Evolutionary conservation across 2,888 invertebrate genomes (phyloP), one percentile per base, ranked within the genome.

Genomic region (Rapana venosa): DNA sequence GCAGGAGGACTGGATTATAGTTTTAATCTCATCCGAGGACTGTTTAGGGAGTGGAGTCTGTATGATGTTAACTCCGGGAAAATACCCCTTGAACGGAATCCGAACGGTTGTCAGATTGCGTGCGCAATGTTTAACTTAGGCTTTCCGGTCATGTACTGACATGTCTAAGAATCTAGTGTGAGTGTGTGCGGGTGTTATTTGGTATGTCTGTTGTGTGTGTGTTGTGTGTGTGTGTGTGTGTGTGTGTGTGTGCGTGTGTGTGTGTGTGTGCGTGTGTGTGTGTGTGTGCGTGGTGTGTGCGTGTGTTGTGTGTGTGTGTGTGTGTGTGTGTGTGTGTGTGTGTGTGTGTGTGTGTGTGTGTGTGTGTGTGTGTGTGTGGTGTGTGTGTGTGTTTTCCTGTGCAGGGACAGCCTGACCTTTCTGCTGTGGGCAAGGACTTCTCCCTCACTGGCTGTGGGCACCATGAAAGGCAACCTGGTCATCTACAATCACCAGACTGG

Each of bases 401-500:
- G 91, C 95, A 97, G 98, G 93, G 99, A 99, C 96, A 97, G 97
- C 0, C 97, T 99, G 36, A 98, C 98, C 0, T 99, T 98, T 95
- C 97, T 99, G 89, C 97, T 98, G 30, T 99, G 99, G 99, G 98
- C 99, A 0, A 98, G 98, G 95, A 97, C 97, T 87, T 97, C 97
- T 90, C 98, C 98, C n/a, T 96, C 98, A 30, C 96, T 99, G 86
- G 99, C 99, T 77, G 97, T 99, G 77, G 99, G 99, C 58, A 99
- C 99, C 0, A 97, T 97, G 35, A 98, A 98, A 96, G 99, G 99
- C 92, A 99, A 99, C 96, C 97, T 99, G 74, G 97, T 98, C 0
- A 97, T 99, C 92, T 99, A 99, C 96, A 99, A 99, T 96, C 99
- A 99, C 96, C 97, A 97, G 93, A 98, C 98, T 26, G 97, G 98